Evolutionary conservation across 2,888 invertebrate genomes (phyloP).

Genomic region (Belgica antarctica): DNA sequence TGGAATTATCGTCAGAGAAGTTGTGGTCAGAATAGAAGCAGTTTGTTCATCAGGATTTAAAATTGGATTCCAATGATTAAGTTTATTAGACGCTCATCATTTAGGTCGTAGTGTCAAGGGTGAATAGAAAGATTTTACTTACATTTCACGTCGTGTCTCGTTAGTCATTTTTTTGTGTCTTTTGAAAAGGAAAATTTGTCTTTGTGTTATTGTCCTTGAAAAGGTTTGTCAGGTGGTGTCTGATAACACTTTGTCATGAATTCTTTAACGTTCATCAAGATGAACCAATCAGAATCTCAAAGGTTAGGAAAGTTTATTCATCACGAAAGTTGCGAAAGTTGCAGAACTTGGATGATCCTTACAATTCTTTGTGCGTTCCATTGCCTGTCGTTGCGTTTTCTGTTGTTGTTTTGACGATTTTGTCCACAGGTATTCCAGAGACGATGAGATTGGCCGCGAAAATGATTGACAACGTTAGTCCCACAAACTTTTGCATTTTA

Average conservation of each 20-base stretch:
- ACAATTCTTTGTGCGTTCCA: constrained; percentile 41
- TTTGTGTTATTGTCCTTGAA: too few species aligned
- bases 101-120: too few species aligned
- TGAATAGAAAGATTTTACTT: too few species aligned
- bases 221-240: too few species aligned
- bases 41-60: background rate
- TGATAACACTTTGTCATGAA: too few species aligned
- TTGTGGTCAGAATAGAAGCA: background rate
- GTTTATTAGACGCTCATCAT: too few species aligned
- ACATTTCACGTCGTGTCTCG: too few species aligned
- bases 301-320: constrained; percentile 9
- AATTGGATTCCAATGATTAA: too few species aligned
- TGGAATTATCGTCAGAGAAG: background rate
- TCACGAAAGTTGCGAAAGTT: background rate
- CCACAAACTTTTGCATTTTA: background rate
- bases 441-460: constrained; percentile 22
- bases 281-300: constrained; percentile 39
- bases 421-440: constrained; percentile 25
- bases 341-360: constrained; percentile 6
- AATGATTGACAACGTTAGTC: background rate
- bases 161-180: too few species aligned
- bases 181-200: too few species aligned
- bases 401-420: background rate
- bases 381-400: constrained; percentile 8
- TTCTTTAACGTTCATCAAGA: too few species aligned